Conservation (phyloP, 2,888 invertebrate species). For the Drosophila hamatofila region DNA sequence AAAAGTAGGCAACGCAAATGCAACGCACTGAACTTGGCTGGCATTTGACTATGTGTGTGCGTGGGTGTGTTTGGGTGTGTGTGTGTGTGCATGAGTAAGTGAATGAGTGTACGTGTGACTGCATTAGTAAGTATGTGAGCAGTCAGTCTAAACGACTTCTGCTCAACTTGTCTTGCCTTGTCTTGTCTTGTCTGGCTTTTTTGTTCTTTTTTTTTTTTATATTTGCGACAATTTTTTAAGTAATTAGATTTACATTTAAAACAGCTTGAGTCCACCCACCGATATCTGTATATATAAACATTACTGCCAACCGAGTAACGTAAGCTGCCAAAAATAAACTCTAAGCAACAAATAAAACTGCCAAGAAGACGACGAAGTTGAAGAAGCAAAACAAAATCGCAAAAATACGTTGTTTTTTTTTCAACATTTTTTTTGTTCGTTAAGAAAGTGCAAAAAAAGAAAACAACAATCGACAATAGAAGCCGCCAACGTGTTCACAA, state of each 20-base stretch:
- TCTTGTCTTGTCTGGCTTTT: too few species aligned
- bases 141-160: neutral
- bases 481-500: conserved; percentile 37
- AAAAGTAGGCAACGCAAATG: conserved; percentile 32
- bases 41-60: neutral
- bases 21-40: conserved; percentile 11
- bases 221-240: neutral
- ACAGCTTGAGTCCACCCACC: conserved; percentile 11
- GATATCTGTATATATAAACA: neutral
- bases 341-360: conserved; percentile 22
- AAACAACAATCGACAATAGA: neutral
- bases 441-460: conserved; percentile 17
- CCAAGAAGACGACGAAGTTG: conserved; percentile 10
- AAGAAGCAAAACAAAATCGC: neutral
- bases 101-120: neutral
- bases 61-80: neutral
- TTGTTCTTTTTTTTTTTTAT: too few species aligned
- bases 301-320: conserved; percentile 63
- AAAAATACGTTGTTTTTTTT: conserved; percentile 11
- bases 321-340: conserved; percentile 44
- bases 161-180: neutral
- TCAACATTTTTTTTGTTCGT: conserved; percentile 29
- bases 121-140: conserved; percentile 4
- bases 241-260: neutral
- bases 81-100: neutral